These are phyloP conservation scores for Xenopus tropicalis DNA, from an alignment of 2,113 vertebrate genomes.

Conservation along the genomic window DNA sequence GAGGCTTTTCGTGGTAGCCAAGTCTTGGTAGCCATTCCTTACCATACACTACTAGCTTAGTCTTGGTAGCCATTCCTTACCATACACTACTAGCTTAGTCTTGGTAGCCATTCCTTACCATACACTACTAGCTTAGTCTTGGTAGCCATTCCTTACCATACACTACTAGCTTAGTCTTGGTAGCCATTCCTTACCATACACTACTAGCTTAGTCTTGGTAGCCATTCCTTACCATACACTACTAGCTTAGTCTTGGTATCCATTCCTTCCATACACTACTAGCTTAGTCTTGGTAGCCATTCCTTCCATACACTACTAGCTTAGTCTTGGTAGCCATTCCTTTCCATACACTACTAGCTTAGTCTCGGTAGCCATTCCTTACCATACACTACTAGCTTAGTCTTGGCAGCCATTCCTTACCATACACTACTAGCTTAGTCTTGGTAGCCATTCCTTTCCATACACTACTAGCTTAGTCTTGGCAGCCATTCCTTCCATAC, in stretches of 20 bases:
- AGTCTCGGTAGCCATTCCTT: slow-evolving; percentile 38
- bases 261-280: no score
- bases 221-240: no score
- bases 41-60: slow-evolving; percentile 76
- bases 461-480: no score
- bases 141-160: no score
- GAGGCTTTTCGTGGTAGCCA: no score
- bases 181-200: no score
- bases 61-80: no score
- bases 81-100: slow-evolving; percentile 72
- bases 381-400: slow-evolving; percentile 60
- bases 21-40: slow-evolving; percentile 39
- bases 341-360: slow-evolving; percentile 64
- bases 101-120: no score
- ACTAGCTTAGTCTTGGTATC: slow-evolving; percentile 71
- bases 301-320: slow-evolving; percentile 60
- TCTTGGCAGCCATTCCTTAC: slow-evolving; percentile 54
- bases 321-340: slow-evolving; percentile 14
- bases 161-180: slow-evolving; percentile 73
- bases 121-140: slow-evolving; percentile 73
- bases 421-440: slow-evolving; percentile 39
- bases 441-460: slow-evolving; percentile 58
- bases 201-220: slow-evolving; percentile 72
- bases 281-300: slow-evolving; percentile 60
- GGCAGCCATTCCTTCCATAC: no score